Percentiles rank a stretch among this genome's conserved stretches.
These are phyloP conservation scores for Dendroctonus ponderosae DNA, from an alignment of 1,140 invertebrate species.

Conservation along the genomic window DNA sequence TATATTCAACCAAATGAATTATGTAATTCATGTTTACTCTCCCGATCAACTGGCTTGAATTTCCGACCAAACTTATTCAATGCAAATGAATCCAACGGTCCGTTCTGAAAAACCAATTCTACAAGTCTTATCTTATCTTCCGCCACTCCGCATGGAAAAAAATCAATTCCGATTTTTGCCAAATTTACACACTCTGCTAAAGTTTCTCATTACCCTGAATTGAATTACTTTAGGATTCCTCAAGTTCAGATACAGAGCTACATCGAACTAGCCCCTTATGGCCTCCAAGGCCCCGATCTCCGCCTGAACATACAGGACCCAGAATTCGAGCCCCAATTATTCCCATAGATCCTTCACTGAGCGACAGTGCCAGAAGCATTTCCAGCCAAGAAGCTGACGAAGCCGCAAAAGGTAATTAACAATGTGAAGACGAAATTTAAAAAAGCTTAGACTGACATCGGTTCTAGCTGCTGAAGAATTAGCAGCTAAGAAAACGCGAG, in stretches of 20 bases:
- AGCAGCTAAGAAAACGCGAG: constrained; percentile 67
- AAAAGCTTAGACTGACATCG: too few relatives aligned
- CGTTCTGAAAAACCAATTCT: too few relatives aligned
- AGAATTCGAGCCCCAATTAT: constrained; percentile 38
- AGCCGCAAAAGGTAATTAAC: constrained; percentile 40
- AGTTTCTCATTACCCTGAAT: not conserved
- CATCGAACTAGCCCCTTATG: constrained; percentile 52
- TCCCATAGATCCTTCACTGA: constrained; percentile 47
- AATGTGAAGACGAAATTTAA: too few relatives aligned
- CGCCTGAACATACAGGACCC: constrained; percentile 36
- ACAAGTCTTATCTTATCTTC: too few relatives aligned
- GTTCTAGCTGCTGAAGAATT: constrained; percentile 55
- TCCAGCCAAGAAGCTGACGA: constrained; percentile 57
- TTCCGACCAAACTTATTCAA: too few relatives aligned
- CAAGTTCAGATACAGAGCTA: constrained; percentile 61
- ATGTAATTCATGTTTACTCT: too few relatives aligned
- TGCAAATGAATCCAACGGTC: too few relatives aligned
- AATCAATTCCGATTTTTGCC: not conserved
- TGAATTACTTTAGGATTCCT: constrained; percentile 47
- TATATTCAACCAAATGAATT: too few relatives aligned
- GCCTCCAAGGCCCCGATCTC: constrained; percentile 46
- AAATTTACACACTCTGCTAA: not conserved
- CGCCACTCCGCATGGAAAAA: too few relatives aligned
- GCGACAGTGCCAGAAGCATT: constrained; percentile 56
- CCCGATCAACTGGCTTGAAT: too few relatives aligned